A percentile compares a stretch with the other conserved stretches of the same genome.
These are phyloP conservation scores for Tridacna crocea DNA, from an alignment of 2,888 invertebrate species.

Conservation along the genomic window DNA sequence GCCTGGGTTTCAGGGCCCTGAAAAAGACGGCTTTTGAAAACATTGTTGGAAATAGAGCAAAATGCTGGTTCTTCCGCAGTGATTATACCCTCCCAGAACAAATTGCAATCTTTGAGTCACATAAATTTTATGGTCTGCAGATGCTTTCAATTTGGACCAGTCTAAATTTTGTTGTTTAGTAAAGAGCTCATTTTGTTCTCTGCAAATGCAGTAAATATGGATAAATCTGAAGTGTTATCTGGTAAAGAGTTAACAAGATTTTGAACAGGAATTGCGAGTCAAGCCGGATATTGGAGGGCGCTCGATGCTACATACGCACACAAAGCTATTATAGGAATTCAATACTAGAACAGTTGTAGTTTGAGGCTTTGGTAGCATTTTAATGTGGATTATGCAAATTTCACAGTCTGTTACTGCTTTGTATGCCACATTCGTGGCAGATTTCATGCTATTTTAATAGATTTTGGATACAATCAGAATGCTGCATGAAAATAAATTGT, in stretches of 20 bases:
- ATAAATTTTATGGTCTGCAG: too few relatives aligned
- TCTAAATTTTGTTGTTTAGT: too few relatives aligned
- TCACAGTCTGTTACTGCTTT: not conserved
- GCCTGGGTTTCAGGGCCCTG: too few relatives aligned
- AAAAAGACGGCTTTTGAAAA: too few relatives aligned
- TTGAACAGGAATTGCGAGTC: not conserved
- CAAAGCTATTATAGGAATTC: slow-evolving; percentile 25
- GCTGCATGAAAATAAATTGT: not conserved
- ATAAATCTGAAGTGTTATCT: too few relatives aligned
- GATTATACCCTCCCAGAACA: too few relatives aligned
- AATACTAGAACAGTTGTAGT: slow-evolving; percentile 21
- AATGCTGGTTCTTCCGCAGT: too few relatives aligned
- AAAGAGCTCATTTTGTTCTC: too few relatives aligned
- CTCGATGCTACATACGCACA: too few relatives aligned
- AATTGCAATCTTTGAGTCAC: too few relatives aligned
- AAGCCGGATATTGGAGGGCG: not conserved
- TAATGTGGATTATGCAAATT: slow-evolving; percentile 32
- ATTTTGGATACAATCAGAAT: not conserved
- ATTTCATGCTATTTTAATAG: slow-evolving; percentile 9
- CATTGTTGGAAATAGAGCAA: too few relatives aligned
- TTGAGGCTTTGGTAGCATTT: slow-evolving; percentile 18
- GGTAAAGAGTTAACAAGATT: slow-evolving; percentile 9
- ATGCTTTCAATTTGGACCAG: too few relatives aligned
- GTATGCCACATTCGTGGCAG: not conserved
- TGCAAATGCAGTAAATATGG: not conserved